Base-by-base conservation (phyloP, 2,888 invertebrate genomes). In the Brachynemurus nebulosus region DNA sequence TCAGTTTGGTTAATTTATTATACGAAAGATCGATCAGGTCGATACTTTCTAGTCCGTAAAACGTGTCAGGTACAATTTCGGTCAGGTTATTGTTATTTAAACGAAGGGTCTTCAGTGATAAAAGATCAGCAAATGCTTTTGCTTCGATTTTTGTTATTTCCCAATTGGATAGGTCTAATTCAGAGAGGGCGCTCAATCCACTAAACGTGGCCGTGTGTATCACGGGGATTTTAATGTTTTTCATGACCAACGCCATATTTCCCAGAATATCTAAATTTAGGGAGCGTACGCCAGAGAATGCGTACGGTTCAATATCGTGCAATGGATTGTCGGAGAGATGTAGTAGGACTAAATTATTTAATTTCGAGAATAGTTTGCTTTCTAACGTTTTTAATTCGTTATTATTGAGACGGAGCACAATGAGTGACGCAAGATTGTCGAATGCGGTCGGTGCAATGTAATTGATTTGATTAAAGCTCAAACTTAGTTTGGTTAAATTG, bases 1-100 rank as follows among this genome's bases (percentile, higher is more conserved):
- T 12, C 4, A 37, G 12, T 19, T 3, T 7, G 2, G 20, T 37
- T 12, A 37, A 19, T 37, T 12, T 9, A 9, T 37, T 37, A 12
- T 37, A 37, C 3, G 37, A 37, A 20, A 37, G 20, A 37, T 37
- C 37, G 19, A 37, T 18, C 4, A 37, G 9, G 8, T 37, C 20
- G n/a, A 37, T 19, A 8, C 12, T 16, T n/a, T 37, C 37, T 12
- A 37, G 18, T 4, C 19, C 20, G 8, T 18, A 18, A 37, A 37
- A 37, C 9, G 37, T 37, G 3, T 18, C 20, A 2, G 37, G 18
- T 5, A n/a, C 20, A 19, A 37, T 37, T 9, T 7, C 8, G 2
- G 37, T 6, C 6, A 37, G 18, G 2, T 19, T 8, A 19, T 37
- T 37, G n/a, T 37, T 18, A 4, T 9, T 6, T n/a, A 37, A 20